Conservation (phyloP, 2,888 invertebrate species). For the Agrilus mali region DNA sequence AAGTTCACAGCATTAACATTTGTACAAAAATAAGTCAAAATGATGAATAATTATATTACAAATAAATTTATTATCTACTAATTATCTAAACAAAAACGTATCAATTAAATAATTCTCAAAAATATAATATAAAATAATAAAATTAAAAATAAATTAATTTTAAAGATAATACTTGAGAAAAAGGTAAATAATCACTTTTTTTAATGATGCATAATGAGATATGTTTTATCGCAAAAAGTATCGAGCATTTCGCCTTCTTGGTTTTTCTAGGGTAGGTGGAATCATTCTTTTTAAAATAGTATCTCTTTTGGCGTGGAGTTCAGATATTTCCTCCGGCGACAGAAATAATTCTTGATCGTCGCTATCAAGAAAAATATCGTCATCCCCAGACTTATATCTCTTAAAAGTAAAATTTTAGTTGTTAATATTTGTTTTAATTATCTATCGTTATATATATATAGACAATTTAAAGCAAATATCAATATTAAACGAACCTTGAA, state of each 20-base stretch:
- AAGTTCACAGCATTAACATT: too few species aligned
- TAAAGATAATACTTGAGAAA: too few species aligned
- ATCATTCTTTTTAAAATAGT: constrained; percentile 11
- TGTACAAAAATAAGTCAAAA: too few species aligned
- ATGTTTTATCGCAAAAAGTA: too few species aligned
- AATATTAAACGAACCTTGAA: constrained; percentile 11
- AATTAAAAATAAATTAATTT: too few species aligned
- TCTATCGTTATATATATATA: neutral
- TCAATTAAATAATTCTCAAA: too few species aligned
- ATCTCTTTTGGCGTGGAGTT: constrained; percentile 10
- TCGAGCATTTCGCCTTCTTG: constrained; percentile 25
- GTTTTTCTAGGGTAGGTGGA: constrained; percentile 8
- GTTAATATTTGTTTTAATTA: neutral
- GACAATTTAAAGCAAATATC: neutral
- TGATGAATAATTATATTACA: too few species aligned
- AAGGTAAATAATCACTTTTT: too few species aligned
- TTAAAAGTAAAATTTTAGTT: constrained; percentile 7
- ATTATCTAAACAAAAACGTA: too few species aligned
- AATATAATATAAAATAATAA: too few species aligned
- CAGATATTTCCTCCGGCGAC: constrained; percentile 12
- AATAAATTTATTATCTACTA: too few species aligned
- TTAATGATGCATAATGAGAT: too few species aligned
- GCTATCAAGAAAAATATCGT: constrained; percentile 15
- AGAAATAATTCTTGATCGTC: constrained; percentile 20
- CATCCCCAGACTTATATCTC: constrained; percentile 12